Percentiles rank a stretch among this genome's conserved stretches.
Evolutionary conservation across 2,888 invertebrate species (phyloP).

Genomic region (Malachius bipustulatus): DNA sequence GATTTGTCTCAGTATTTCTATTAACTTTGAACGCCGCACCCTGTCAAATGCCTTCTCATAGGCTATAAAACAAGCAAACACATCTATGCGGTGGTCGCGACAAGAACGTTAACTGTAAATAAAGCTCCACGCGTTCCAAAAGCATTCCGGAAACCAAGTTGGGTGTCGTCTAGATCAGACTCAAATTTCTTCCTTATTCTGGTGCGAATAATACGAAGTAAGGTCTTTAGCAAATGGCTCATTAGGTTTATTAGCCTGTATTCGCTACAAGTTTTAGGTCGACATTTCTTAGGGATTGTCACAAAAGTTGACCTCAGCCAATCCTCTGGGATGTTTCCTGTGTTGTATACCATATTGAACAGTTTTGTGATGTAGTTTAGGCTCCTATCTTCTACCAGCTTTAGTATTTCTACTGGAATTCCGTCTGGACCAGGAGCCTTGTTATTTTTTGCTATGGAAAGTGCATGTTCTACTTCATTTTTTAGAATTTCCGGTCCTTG

Average conservation of each 20-base stretch:
- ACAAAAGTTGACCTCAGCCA: conserved; percentile 1
- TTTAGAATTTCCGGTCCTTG: no score
- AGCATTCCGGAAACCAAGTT: background rate
- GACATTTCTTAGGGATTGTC: background rate
- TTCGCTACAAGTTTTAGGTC: background rate
- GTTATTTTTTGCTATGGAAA: no score
- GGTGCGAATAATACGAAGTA: background rate
- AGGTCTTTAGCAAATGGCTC: background rate
- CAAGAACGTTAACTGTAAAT: background rate
- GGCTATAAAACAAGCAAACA: background rate
- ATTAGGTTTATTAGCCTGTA: background rate
- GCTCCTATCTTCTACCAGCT: background rate
- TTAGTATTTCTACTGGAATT: background rate
- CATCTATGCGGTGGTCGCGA: background rate
- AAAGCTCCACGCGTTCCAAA: background rate
- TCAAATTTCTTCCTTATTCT: background rate
- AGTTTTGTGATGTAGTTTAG: background rate
- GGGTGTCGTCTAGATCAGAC: background rate
- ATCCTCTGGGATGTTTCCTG: background rate
- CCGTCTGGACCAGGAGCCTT: no score
- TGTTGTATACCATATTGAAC: background rate
- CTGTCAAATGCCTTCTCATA: conserved; percentile 2
- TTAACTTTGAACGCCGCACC: background rate
- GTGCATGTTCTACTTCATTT: no score
- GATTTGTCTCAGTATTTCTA: background rate